Conservation (phyloP, 1,140 invertebrate genomes). For the Lepidurus arcticus region DNA sequence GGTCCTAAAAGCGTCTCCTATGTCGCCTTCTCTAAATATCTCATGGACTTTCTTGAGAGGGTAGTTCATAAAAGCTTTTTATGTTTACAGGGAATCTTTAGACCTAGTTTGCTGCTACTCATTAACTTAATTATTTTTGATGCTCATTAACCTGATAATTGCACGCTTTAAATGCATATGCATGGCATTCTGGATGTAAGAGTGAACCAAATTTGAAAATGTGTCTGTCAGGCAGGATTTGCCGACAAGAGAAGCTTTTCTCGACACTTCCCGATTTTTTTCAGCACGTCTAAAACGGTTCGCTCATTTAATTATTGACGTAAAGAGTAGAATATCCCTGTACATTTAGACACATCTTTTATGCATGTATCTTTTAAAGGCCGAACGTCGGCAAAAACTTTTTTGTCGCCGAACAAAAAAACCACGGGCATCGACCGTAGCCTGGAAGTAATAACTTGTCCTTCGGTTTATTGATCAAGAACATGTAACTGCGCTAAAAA, state of each 20-base stretch:
- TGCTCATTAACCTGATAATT: too few species aligned
- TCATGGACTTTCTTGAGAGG: too few species aligned
- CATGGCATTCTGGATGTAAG: too few species aligned
- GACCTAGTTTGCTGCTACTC: too few species aligned
- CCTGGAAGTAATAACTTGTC: not conserved
- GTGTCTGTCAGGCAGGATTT: too few species aligned
- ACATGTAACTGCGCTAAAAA: conserved; percentile 4
- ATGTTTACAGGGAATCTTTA: too few species aligned
- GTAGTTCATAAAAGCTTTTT: too few species aligned
- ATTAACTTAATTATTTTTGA: too few species aligned
- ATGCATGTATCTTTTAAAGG: not conserved
- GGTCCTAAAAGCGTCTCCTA: too few species aligned
- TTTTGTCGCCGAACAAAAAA: not conserved
- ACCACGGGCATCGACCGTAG: not conserved
- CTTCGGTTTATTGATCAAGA: conserved; percentile 11
- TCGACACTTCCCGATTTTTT: not conserved
- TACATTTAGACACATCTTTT: not conserved
- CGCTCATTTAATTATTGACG: not conserved
- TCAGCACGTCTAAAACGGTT: not conserved
- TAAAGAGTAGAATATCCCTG: not conserved
- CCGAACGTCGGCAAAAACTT: not conserved
- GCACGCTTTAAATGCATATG: too few species aligned
- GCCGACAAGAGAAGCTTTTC: not conserved
- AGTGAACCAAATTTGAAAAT: too few species aligned
- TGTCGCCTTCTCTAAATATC: too few species aligned